Evolutionary conservation across 2,888 invertebrate species (phyloP).

Genomic region (Patella depressa): DNA sequence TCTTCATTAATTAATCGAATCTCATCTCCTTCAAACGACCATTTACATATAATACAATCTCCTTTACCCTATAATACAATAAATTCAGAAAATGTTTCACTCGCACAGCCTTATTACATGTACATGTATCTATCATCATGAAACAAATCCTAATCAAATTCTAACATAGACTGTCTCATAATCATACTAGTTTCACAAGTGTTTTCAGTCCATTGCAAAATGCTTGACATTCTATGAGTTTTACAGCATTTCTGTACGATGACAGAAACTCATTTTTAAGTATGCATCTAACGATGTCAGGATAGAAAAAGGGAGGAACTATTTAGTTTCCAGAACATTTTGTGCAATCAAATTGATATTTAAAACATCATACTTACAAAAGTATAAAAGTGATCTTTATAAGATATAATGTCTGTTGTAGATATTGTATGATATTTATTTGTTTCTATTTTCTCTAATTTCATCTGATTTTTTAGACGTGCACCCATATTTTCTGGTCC

Average conservation of each 20-base stretch:
- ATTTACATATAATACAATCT: conserved; percentile 45
- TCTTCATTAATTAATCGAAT: conserved; percentile 42
- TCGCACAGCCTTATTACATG: too few relatives aligned
- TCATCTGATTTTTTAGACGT: conserved; percentile 16
- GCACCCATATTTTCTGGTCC: conserved; percentile 25
- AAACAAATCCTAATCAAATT: too few relatives aligned
- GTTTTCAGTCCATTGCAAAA: too few relatives aligned
- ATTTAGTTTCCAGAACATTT: too few relatives aligned
- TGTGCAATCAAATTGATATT: too few relatives aligned
- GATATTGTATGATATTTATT: conserved; percentile 35
- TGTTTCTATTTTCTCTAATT: conserved; percentile 30
- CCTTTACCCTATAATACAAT: conserved; percentile 48
- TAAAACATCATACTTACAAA: conserved; percentile 36
- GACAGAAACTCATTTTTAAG: too few relatives aligned
- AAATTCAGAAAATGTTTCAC: not conserved
- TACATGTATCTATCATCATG: too few relatives aligned
- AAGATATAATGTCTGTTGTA: conserved; percentile 39
- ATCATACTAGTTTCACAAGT: not conserved
- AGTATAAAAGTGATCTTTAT: conserved; percentile 41
- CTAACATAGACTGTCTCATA: too few relatives aligned
- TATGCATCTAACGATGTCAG: too few relatives aligned
- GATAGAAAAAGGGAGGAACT: too few relatives aligned
- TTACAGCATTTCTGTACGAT: too few relatives aligned
- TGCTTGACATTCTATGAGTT: too few relatives aligned
- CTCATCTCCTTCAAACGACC: conserved; percentile 43